Evolutionary conservation across 2,797 vertebrate genomes (phyloP).

Genomic region (Channallabes apus): DNA sequence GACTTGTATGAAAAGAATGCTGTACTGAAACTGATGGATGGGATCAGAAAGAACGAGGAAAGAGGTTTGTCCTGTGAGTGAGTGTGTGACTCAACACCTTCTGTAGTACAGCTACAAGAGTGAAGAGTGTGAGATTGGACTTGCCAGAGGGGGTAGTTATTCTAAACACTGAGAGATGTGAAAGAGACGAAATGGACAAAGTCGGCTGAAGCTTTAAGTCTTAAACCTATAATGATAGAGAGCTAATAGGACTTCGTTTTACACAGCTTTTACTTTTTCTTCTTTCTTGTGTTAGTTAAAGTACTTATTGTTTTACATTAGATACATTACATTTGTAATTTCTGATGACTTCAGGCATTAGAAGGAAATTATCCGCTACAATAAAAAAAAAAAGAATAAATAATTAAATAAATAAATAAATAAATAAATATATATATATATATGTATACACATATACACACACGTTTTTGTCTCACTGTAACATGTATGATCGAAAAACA

Average conservation of each 20-base stretch:
- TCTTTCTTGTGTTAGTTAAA: not conserved
- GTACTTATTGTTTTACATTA: not conserved
- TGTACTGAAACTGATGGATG: conserved; percentile 8
- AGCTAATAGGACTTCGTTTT: not conserved
- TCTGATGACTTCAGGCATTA: too few relatives aligned
- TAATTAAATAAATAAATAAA: not conserved
- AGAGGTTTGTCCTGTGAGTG: conserved; percentile 3
- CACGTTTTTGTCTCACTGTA: not conserved
- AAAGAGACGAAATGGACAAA: not conserved
- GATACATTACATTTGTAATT: not conserved
- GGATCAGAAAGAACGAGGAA: not conserved
- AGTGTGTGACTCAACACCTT: conserved; percentile 14
- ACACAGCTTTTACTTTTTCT: not conserved
- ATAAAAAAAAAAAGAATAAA: too few relatives aligned
- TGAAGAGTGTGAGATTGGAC: not conserved
- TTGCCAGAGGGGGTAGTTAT: not conserved
- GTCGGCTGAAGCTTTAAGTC: not conserved
- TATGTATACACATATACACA: too few relatives aligned
- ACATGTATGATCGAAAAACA: not conserved
- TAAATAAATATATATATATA: too few relatives aligned
- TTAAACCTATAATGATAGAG: not conserved
- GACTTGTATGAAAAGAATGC: conserved; percentile 26
- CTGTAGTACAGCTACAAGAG: not conserved
- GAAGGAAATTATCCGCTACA: too few relatives aligned
- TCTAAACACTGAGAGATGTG: not conserved